Base-by-base conservation (phyloP, 1,140 invertebrate species). In the Drosophila sulfurigaster region DNA sequence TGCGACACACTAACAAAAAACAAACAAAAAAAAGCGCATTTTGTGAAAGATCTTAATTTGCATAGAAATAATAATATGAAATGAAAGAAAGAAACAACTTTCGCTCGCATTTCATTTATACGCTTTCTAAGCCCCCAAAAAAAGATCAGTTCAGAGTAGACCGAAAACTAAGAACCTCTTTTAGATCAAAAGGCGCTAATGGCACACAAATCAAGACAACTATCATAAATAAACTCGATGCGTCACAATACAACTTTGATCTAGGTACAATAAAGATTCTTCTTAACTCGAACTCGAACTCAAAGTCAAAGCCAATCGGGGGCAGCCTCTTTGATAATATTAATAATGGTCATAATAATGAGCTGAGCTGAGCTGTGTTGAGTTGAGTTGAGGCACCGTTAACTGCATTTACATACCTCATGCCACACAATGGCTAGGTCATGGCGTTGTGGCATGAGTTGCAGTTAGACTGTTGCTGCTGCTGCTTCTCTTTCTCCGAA, bases 51-150 rank as follows among this genome's bases (percentile, higher is more conserved):
- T 49, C 43, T 38, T 78, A 85, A 89, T 89, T 89, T 85, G 78
- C 86, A 89, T 89, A 73, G 64, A 79, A 89, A 89, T 89, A 83
- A 82, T 86, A 74, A 81, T 64, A 78, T 45, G 35, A 57, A 71
- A 41, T 20, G 45, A 32, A 52, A 66, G 46, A 76, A 68, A 51
- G 30, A 64, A 74, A 74, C 38, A 72, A 89, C 83, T 88, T 88
- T 88, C 83, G 81, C 83, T 89, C 43, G 66, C 62, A 65, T 79
- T 79, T 71, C 62, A 75, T 88, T 89, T 89, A 81, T 81, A 85
- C 85, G 85, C 85, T 88, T 88, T 88, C 85, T 88, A 85, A 80
- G 75, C 63, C 35, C 35, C 20, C 15, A 45, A 76, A 25, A 25
- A 25, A 64, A 67, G 62, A 51, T 20, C 62, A 46, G 62, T 49